A percentile compares a stretch with the other conserved stretches of the same genome.
phyloP scores from a whole-genome alignment of 2,888 invertebrate genomes.

The Callosobruchus maculatus region DNA sequence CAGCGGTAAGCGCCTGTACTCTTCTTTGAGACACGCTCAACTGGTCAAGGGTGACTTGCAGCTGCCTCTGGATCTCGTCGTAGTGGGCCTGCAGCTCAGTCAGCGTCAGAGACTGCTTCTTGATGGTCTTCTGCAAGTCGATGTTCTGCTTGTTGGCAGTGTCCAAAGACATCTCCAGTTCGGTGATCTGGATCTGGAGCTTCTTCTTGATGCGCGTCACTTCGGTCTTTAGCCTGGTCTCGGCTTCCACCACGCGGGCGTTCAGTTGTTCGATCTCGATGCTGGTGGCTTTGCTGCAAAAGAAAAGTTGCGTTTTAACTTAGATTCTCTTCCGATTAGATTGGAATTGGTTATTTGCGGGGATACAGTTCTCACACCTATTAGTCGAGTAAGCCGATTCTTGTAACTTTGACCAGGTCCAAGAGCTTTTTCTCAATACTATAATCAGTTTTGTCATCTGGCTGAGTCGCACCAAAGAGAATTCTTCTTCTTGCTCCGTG shows the following conservation, averaged over 20 bases:
- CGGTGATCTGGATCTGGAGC: constrained; percentile 95
- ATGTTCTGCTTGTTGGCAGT: constrained; percentile 98
- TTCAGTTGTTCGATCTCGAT: constrained; percentile 96
- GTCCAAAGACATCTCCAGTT: constrained; percentile 93
- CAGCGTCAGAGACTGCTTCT: constrained; percentile 91
- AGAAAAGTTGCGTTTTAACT: not conserved
- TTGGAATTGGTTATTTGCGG: no score
- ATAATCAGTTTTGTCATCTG: no score
- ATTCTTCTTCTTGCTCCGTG: no score
- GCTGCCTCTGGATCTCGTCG: constrained; percentile 93
- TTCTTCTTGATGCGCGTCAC: constrained; percentile 98
- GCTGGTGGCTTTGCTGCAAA: constrained; percentile 91
- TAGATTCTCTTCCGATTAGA: no score
- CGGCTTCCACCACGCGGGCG: constrained; percentile 93
- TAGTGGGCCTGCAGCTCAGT: constrained; percentile 92
- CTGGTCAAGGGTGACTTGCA: constrained; percentile 93
- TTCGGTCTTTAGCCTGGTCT: constrained; percentile 93
- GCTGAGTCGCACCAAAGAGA: no score
- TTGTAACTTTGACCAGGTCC: no score
- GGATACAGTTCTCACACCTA: no score
- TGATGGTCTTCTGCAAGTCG: constrained; percentile 94
- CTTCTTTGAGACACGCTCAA: constrained; percentile 87
- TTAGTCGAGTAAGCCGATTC: no score
- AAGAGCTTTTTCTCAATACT: no score
- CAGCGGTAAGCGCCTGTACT: constrained; percentile 85